phyloP scores from a whole-genome alignment of 2,797 vertebrate species.

The Selene dorsalis region DNA sequence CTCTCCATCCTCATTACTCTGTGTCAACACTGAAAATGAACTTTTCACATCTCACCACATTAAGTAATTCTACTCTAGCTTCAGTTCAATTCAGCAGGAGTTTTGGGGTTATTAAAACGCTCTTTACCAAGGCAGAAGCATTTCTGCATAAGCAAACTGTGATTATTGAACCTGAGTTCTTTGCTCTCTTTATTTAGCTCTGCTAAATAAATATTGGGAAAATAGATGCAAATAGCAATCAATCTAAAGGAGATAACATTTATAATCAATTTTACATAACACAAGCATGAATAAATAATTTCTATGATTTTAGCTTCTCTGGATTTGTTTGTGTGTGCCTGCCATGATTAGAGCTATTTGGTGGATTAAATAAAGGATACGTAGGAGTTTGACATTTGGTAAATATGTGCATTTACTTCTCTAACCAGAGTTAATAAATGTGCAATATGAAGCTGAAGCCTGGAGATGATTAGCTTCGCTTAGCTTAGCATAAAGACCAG shows the following conservation, averaged over 20 bases:
- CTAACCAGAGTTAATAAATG: too few relatives aligned
- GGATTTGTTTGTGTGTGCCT: not conserved
- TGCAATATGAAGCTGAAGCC: not conserved
- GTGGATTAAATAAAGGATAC: not conserved
- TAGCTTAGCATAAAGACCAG: constrained; percentile 19
- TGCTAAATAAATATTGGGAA: not conserved
- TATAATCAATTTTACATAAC: not conserved
- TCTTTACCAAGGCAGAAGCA: constrained; percentile 8
- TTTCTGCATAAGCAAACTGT: constrained; percentile 1
- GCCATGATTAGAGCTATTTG: not conserved
- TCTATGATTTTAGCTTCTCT: not conserved
- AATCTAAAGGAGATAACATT: not conserved
- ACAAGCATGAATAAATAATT: not conserved
- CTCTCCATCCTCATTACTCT: constrained; percentile 66
- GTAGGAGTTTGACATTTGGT: not conserved
- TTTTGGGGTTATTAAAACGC: constrained; percentile 13
- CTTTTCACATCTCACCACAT: constrained; percentile 67
- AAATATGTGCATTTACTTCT: not conserved
- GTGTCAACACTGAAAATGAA: constrained; percentile 69
- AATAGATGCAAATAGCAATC: not conserved
- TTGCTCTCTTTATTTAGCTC: too few relatives aligned
- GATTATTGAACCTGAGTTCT: constrained; percentile 4
- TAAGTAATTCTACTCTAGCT: constrained; percentile 40
- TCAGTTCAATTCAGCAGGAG: constrained; percentile 29
- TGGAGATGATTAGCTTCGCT: not conserved